phyloP scores from a whole-genome alignment of 2,113 vertebrate genomes.

The Notiomystis cincta region DNA sequence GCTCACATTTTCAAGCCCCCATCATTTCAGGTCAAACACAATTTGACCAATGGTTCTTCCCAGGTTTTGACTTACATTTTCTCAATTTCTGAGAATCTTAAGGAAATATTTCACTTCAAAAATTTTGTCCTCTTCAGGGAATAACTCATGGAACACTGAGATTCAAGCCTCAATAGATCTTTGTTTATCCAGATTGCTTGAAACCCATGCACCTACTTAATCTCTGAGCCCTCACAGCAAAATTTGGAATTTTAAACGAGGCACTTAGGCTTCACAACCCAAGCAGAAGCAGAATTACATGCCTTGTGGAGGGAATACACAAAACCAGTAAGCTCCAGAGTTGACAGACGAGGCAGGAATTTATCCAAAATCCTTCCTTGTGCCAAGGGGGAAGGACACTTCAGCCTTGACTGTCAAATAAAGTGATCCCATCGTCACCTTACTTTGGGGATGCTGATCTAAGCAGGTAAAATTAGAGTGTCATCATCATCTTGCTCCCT shows the following conservation, averaged over 20 bases:
- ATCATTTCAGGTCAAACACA: not conserved
- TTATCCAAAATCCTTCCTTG: not conserved
- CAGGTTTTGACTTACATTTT: not conserved
- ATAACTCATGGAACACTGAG: not conserved
- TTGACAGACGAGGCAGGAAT: rapidly evolving
- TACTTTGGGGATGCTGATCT: not conserved
- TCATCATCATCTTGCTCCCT: not conserved
- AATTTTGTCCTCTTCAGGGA: not conserved
- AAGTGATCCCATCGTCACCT: not conserved
- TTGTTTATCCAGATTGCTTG: not conserved
- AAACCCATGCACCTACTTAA: not conserved
- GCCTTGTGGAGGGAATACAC: not conserved
- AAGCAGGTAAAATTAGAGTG: not conserved
- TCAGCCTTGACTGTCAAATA: not conserved
- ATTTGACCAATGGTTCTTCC: not conserved
- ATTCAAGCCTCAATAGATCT: not conserved
- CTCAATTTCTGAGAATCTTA: not conserved
- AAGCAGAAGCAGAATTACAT: not conserved
- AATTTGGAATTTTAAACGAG: not conserved
- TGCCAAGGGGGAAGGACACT: not conserved
- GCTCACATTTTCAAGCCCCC: not conserved
- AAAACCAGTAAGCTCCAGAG: not conserved
- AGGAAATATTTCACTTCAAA: not conserved
- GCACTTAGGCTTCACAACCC: not conserved
- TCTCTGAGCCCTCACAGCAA: not conserved